Conservation (phyloP, 2,888 invertebrate species). For the Caenorhabditis wallacei region DNA sequence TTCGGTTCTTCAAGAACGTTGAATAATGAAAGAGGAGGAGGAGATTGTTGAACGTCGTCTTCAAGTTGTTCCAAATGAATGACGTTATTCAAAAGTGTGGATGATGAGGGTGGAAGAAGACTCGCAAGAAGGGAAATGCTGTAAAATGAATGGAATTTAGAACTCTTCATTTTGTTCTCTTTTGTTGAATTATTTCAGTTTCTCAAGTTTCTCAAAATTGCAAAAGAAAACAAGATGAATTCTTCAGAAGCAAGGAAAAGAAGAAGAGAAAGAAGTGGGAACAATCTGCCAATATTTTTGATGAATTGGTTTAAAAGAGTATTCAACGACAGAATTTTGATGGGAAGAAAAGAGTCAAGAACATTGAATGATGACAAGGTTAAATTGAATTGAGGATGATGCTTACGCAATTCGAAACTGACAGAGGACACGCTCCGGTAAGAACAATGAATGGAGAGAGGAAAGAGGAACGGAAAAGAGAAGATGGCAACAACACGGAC, state of each 20-base stretch:
- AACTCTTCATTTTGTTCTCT: conserved; percentile 24
- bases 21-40: conserved; percentile 11
- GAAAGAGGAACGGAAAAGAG: conserved; percentile 10
- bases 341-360: conserved; percentile 18
- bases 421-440: conserved; percentile 38
- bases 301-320: conserved; percentile 38
- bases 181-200: conserved; percentile 26
- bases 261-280: not conserved
- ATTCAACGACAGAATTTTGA: conserved; percentile 47
- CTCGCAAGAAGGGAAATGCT: conserved; percentile 57
- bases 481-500: conserved; percentile 34
- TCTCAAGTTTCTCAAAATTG: conserved; percentile 4
- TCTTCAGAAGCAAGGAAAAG: conserved; percentile 7
- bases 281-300: conserved; percentile 47
- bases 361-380: conserved; percentile 29
- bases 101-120: conserved; percentile 44
- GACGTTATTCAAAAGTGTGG: conserved; percentile 26
- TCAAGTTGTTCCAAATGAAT: conserved; percentile 35
- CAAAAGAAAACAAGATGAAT: not conserved
- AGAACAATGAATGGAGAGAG: conserved; percentile 27
- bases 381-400: not conserved
- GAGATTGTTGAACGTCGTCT: conserved; percentile 18
- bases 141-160: conserved; percentile 48
- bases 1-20: conserved; percentile 21
- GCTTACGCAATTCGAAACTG: conserved; percentile 44